These are phyloP conservation scores for Drosophila ercepeae DNA, from an alignment of 1,140 invertebrate genomes.

Conservation along the genomic window DNA sequence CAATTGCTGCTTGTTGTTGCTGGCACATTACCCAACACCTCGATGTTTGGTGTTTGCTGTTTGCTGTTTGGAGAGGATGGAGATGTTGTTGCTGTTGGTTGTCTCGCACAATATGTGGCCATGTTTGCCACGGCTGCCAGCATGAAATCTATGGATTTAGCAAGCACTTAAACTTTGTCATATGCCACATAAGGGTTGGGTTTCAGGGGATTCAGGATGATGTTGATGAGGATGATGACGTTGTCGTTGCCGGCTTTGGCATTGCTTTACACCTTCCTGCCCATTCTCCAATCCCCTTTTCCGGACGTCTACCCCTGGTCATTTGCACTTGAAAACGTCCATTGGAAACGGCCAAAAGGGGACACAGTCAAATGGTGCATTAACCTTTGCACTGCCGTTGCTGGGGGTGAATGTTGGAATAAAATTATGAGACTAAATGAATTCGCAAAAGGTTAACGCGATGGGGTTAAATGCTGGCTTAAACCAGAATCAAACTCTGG, in stretches of 20 bases:
- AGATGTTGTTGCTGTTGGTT: slow-evolving; percentile 30
- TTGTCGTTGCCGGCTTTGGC: slow-evolving; percentile 44
- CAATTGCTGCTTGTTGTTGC: slow-evolving; percentile 51
- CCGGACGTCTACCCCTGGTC: slow-evolving; percentile 21
- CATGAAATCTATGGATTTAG: slow-evolving; percentile 82
- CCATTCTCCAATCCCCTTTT: background rate
- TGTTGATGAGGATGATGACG: slow-evolving; percentile 36
- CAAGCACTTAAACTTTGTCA: slow-evolving; percentile 82
- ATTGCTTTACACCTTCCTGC: slow-evolving; percentile 47
- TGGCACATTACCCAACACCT: slow-evolving; percentile 66
- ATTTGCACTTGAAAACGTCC: slow-evolving; percentile 68
- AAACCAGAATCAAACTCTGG: background rate
- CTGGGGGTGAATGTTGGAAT: slow-evolving; percentile 20
- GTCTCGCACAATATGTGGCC: slow-evolving; percentile 80
- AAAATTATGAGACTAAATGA: slow-evolving; percentile 34
- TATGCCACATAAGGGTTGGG: slow-evolving; percentile 34
- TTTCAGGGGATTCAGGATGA: slow-evolving; percentile 3
- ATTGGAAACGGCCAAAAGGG: slow-evolving; percentile 43
- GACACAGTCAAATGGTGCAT: slow-evolving; percentile 68
- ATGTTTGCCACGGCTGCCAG: slow-evolving; percentile 73
- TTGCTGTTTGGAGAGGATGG: too few relatives aligned
- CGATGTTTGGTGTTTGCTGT: slow-evolving; percentile 37
- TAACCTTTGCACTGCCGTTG: slow-evolving; percentile 63
- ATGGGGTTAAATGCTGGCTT: slow-evolving; percentile 22
- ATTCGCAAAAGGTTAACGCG: slow-evolving; percentile 19